phyloP scores from a whole-genome alignment of 2,113 vertebrate genomes.

The Festucalex cinctus region DNA sequence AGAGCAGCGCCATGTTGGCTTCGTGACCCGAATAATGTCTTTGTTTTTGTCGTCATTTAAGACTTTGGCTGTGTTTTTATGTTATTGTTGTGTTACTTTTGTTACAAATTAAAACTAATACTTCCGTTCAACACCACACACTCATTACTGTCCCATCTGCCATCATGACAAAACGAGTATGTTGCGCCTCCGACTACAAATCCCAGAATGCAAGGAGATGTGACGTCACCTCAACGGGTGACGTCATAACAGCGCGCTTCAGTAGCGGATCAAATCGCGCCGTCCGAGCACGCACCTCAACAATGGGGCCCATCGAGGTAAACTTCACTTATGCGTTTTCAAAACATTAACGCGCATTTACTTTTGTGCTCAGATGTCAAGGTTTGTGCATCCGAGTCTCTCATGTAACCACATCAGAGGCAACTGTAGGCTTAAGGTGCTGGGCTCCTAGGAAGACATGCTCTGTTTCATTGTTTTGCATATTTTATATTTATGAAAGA shows the following conservation, averaged over 20 bases:
- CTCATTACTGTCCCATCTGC: not conserved
- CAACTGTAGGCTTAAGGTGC: no score
- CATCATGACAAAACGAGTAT: not conserved
- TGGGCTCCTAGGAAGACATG: no score
- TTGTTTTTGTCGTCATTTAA: not conserved
- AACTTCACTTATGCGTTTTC: not conserved
- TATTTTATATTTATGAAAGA: no score
- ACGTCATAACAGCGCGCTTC: conserved; percentile 30
- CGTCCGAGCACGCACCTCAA: not conserved
- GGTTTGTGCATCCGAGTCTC: no score
- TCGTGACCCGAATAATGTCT: not conserved
- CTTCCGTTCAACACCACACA: not conserved
- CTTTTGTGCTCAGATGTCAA: no score
- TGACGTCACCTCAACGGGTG: fast-evolving
- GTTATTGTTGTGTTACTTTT: not conserved
- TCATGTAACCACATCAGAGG: no score
- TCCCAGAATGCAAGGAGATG: conserved; percentile 49
- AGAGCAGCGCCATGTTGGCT: not conserved
- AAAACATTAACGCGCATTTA: no score
- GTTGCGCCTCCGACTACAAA: conserved; percentile 6
- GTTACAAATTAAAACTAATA: not conserved
- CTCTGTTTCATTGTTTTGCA: no score
- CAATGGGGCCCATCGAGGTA: conserved; percentile 60
- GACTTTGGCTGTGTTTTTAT: not conserved
- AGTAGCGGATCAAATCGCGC: not conserved